Evolutionary conservation across 2,113 vertebrate species (phyloP), one percentile per base, ranked within the genome.

Genomic region (Furnarius figulus): DNA sequence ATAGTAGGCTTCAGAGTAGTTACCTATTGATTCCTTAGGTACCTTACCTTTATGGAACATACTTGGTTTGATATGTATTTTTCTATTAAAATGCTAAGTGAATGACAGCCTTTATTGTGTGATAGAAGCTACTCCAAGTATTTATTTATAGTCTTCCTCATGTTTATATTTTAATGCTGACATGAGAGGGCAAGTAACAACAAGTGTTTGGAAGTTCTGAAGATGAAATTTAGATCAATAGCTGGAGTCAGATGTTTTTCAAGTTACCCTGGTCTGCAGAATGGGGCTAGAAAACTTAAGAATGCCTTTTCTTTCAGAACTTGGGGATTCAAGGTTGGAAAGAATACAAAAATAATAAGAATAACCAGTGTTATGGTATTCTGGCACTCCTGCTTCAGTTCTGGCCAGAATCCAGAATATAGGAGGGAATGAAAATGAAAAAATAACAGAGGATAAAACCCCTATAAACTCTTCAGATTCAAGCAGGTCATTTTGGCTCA

Each of bases 331-430:
- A 56, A 46, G 27, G n/a, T 65, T 96, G 95, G 95, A 95, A 94
- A 61, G 66, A 89, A 39, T 65, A 72, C 88, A 96, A 87, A 73
- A 96, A 91, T 89, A 97, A 95, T 71, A 95, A 52, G 65, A 81
- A 78, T 52, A 95, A 85, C 73, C 40, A 78, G 35, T 61, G 44
- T 65, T 88, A 35, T 0, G 2, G n/a, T 76, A 30, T 89, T 95
- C 76, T 90, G 90, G 92, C 72, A 77, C 56, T 88, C 85, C 30
- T 86, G 67, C 65, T 68, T 89, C 76, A 67, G 20, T 81, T 77
- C 70, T 96, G 87, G 62, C 44, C 53, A 37, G 49, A 76, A 87
- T 67, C 91, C 89, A 90, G 82, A 79, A 59, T 40, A 73, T 0
- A n/a, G 63, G 74, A 33, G 39, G 68, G 33, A 92, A 74, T 35